Evolutionary conservation across 2,113 vertebrate species (phyloP), one percentile per base, ranked within the genome.

Genomic region (Melanotaenia duboulayi): DNA sequence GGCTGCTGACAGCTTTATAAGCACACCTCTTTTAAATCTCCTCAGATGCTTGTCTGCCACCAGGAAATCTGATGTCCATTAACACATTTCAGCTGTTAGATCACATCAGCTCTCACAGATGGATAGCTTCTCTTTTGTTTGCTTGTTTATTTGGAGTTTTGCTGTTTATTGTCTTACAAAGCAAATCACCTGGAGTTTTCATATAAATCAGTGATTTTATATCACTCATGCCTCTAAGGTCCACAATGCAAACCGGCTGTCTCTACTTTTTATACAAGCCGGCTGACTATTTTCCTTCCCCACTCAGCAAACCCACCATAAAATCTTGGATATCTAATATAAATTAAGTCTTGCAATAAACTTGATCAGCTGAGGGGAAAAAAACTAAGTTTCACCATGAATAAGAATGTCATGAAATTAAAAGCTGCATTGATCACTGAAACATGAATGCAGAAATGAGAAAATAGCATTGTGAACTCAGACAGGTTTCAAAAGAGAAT

Each of bases 1-100:
- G 68, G 78, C 54, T 48, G 82, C 79, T 83, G 82, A 87, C 84
- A 85, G 78, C 78, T 83, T 86, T 83, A 87, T 81, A 85, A 84
- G 84, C 80, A 74, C 59, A 68, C 49, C 61, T 80, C 81, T 82
- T 87, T 85, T 79, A 84, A 85, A 84, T 73, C 70, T 73, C 50
- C 52, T 85, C 61, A 60, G 74, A 86, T 78, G 78, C 66, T 73
- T 60, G 58, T 49, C 56, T 55, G 52, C 71, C 65, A 73, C 68
- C 71, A 76, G 78, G 56, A 85, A 81, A 87, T 85, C 80, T 83
- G 42, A 63, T 80, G 63, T 80, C 76, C 49, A 75, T 84, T 84
- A 82, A 76, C 74, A 71, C 49, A 22, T 72, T 80, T 74, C 46
- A 54, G 56, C 50, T 22, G 6, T 60, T 72, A 49, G 61, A 72